A percentile compares a stretch with the other conserved stretches of the same genome.
Conservation (phyloP, 1,140 invertebrate species). For the Conus ventricosus region DNA sequence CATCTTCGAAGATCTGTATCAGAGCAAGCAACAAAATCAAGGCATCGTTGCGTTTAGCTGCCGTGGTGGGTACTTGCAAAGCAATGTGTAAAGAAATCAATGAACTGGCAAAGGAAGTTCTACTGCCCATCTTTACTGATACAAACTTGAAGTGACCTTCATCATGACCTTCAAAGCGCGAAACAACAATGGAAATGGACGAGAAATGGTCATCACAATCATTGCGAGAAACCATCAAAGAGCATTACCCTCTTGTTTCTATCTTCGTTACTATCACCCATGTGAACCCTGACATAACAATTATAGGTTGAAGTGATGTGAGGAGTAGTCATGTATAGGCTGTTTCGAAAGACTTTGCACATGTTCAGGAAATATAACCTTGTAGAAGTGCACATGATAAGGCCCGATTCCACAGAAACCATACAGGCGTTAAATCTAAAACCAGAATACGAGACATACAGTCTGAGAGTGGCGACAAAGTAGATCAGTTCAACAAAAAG, state of each 20-base stretch:
- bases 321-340: slow-evolving; percentile 71
- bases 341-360: slow-evolving; percentile 67
- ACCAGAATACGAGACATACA: not conserved
- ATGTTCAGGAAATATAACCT: slow-evolving; percentile 74
- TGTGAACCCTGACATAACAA: slow-evolving; percentile 62
- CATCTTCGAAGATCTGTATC: slow-evolving; percentile 84
- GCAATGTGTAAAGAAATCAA: slow-evolving; percentile 86
- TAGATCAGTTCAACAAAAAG: not conserved
- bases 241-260: slow-evolving; percentile 59
- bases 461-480: not conserved
- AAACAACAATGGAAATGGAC: slow-evolving; percentile 82
- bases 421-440: not conserved
- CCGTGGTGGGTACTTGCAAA: slow-evolving; percentile 87
- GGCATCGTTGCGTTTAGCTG: slow-evolving; percentile 85
- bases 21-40: slow-evolving; percentile 87
- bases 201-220: slow-evolving; percentile 76
- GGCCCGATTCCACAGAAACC: not conserved
- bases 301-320: slow-evolving; percentile 71
- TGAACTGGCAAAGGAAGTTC: slow-evolving; percentile 79
- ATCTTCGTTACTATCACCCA: slow-evolving; percentile 54
- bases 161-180: slow-evolving; percentile 87
- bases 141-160: slow-evolving; percentile 79
- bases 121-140: slow-evolving; percentile 84
- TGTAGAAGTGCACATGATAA: slow-evolving; percentile 56
- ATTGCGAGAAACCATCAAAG: slow-evolving; percentile 56